phyloP scores from a whole-genome alignment of 2,797 vertebrate species.

The Enteromius paludinosus region DNA sequence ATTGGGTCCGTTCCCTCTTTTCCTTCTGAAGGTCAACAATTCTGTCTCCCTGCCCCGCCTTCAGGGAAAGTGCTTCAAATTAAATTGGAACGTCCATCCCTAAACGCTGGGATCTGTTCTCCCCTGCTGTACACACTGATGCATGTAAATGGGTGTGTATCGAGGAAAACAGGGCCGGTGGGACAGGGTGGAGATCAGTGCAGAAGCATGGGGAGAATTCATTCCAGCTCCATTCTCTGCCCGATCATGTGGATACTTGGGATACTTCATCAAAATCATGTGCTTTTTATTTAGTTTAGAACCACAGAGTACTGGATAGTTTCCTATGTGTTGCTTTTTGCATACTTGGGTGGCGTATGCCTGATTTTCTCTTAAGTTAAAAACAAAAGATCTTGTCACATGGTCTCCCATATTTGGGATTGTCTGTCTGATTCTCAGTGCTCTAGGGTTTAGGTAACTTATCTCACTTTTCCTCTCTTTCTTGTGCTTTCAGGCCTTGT shows the following conservation, averaged over 20 bases:
- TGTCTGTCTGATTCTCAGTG: neutral
- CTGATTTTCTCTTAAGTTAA: conserved; percentile 1
- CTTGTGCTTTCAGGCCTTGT: conserved; percentile 18
- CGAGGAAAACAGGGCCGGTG: neutral
- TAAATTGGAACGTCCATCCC: conserved; percentile 54
- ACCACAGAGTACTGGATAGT: conserved; percentile 11
- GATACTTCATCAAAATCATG: conserved; percentile 33
- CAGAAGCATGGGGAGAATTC: conserved; percentile 16
- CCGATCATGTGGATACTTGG: conserved; percentile 27
- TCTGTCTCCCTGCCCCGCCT: conserved; percentile 52
- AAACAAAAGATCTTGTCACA: neutral
- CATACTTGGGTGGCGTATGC: neutral
- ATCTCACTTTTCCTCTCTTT: neutral
- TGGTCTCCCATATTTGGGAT: neutral
- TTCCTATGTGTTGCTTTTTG: conserved; percentile 1
- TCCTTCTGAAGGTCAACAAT: conserved; percentile 61
- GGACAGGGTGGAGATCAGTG: conserved; percentile 21
- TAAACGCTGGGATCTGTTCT: conserved; percentile 31
- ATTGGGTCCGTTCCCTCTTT: conserved; percentile 50
- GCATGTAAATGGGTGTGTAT: conserved; percentile 21
- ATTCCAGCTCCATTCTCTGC: conserved; percentile 12
- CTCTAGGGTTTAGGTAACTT: conserved; percentile 5
- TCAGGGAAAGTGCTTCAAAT: conserved; percentile 45
- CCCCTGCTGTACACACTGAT: conserved; percentile 23
- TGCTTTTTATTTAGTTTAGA: conserved; percentile 47